Evolutionary conservation across 2,888 invertebrate genomes (phyloP), one percentile per base, ranked within the genome.

Genomic region (Ennomos quercinarius): DNA sequence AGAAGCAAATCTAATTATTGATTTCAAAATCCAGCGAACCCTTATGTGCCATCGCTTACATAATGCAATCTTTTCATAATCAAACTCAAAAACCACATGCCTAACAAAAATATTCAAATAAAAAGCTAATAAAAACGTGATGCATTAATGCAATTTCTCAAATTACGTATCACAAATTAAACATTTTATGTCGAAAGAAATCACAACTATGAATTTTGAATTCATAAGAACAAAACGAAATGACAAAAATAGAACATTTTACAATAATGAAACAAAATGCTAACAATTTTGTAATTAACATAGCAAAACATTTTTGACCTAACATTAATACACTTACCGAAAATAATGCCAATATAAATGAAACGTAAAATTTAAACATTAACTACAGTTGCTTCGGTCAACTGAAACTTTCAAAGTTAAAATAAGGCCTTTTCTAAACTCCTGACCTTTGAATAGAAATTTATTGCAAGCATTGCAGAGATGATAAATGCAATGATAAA

Each of bases 141-240:
- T 85, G 91, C 91, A 89, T 90, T 91, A 87, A 89, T 91, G 90
- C 91, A 89, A 85, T 84, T 69, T 84, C 84, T 84, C 79, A 85
- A 61, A 86, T 86, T 85, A 87, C 83, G 84, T 92, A 92, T 92
- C 92, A 92, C 92, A 92, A 91, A 89, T 69, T 61, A 89, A 91
- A 92, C 91, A 92, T 92, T 92, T 86, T 85, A 92, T 92, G 92
- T 92, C 89, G 86, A 88, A 92, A 87, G 83, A 91, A 93, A 93
- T 93, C 93, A 93, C 93, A 93, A 91, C 81, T 91, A 91, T 92
- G 93, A 93, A 93, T 93, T 93, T 92, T 83, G 71, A 93, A 93
- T 93, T 93, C 93, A 93, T 84, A 86, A 84, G 83, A 83, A 78
- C 66, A 73, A 79, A 89, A 84, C 76, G 75, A 84, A 85, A 83